These are phyloP conservation scores for Caracal caracal DNA, from an alignment of 2,113 vertebrate species.

Conservation along the genomic window DNA sequence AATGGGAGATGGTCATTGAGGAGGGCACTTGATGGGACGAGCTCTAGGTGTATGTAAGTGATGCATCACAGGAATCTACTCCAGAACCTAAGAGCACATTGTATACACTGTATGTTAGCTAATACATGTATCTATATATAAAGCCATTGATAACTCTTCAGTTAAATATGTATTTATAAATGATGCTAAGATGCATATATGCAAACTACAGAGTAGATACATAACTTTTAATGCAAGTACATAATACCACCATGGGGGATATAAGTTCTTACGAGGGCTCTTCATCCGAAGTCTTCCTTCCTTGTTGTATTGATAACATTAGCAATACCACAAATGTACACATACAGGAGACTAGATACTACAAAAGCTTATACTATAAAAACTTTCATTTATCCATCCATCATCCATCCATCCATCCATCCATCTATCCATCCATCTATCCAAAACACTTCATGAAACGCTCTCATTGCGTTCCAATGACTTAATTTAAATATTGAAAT, in stretches of 20 bases:
- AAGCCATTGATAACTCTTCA: not conserved
- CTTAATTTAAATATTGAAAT: constrained; percentile 22
- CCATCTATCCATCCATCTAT: not conserved
- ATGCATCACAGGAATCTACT: too few species aligned
- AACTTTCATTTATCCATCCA: too few species aligned
- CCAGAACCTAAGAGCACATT: too few species aligned
- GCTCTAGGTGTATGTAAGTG: too few species aligned
- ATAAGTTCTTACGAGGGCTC: not conserved
- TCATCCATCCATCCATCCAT: not conserved
- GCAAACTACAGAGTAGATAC: not conserved
- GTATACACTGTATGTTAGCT: too few species aligned
- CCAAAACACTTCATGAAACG: not conserved
- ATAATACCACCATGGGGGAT: not conserved
- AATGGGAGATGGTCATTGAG: too few species aligned
- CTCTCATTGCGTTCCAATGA: not conserved
- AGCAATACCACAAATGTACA: not conserved
- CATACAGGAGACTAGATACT: not conserved
- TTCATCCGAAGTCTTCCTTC: constrained; percentile 11
- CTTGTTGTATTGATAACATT: not conserved
- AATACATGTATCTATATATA: too few species aligned
- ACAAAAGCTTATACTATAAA: not conserved
- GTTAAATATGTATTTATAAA: constrained; percentile 31
- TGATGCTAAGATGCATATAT: not conserved
- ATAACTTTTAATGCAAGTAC: constrained; percentile 9
- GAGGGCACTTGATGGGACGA: too few species aligned